Evolutionary conservation across 2,888 invertebrate genomes (phyloP).

Genomic region (Frankliniella intonsa): DNA sequence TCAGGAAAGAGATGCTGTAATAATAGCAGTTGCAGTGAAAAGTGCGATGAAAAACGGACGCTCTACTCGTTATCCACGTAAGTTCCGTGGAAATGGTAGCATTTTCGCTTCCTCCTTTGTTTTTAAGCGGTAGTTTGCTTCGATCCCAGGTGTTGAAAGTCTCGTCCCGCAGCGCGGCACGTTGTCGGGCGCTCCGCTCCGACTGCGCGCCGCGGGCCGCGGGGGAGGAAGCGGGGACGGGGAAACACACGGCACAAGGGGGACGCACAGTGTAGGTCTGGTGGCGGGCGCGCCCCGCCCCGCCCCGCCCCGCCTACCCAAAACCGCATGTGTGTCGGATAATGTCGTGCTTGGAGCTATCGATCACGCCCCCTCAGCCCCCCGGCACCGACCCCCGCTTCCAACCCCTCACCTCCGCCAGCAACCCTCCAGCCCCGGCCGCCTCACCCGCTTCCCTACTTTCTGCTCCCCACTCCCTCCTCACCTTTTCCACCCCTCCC

Average conservation of each 20-base stretch:
- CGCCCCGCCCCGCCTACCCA: neutral
- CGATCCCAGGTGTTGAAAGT: no score
- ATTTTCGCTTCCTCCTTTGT: no score
- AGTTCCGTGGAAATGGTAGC: no score
- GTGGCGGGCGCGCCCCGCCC: no score
- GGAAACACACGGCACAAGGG: neutral
- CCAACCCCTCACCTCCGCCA: neutral
- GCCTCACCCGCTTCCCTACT: neutral
- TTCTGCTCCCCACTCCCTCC: neutral
- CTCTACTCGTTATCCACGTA: no score
- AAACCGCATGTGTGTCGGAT: constrained; percentile 26
- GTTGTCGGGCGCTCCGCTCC: neutral
- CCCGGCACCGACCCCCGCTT: neutral
- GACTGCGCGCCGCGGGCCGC: neutral
- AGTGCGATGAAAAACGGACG: no score
- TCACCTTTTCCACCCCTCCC: neutral
- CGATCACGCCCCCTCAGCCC: constrained; percentile 12
- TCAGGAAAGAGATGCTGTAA: no score
- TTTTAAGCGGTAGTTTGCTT: no score
- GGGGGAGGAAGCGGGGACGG: neutral
- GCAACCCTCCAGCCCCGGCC: neutral
- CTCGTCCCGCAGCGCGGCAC: no score
- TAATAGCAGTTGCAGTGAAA: no score
- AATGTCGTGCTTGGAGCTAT: constrained; percentile 18
- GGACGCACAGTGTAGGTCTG: no score